A percentile compares a stretch with the other conserved stretches of the same genome.
Conservation (phyloP, 2,888 invertebrate species). For the Zaprionus obscuricornis region DNA sequence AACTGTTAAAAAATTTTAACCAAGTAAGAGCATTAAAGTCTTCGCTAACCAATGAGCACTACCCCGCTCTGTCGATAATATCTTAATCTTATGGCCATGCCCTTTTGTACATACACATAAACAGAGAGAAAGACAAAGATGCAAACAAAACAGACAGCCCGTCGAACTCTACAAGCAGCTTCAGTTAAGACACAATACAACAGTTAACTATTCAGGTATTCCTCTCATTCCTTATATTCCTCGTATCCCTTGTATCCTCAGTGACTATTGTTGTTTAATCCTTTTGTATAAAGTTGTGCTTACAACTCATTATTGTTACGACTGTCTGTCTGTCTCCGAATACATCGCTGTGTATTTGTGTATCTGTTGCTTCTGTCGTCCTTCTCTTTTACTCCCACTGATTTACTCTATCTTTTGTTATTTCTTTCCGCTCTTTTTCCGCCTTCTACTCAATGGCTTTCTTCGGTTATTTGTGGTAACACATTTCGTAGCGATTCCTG, state of each 20-base stretch:
- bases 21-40: slow-evolving; percentile 10
- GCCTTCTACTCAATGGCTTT: not conserved
- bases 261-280: slow-evolving; percentile 73
- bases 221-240: not conserved
- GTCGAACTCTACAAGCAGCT: not conserved
- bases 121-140: slow-evolving; percentile 3
- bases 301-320: slow-evolving; percentile 74
- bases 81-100: slow-evolving; percentile 61
- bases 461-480: slow-evolving; percentile 44
- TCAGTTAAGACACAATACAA: slow-evolving; percentile 11
- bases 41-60: not conserved
- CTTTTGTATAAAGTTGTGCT: slow-evolving; percentile 73
- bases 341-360: too few relatives aligned
- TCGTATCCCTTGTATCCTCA: too few relatives aligned
- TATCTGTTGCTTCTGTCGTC: slow-evolving; percentile 1
- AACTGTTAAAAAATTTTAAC: too few relatives aligned
- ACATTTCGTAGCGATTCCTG: slow-evolving; percentile 44
- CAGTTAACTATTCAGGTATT: slow-evolving; percentile 51
- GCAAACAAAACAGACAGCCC: slow-evolving; percentile 1
- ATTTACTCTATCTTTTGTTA: too few relatives aligned
- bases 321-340: slow-evolving; percentile 34
- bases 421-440: not conserved
- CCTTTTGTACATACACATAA: slow-evolving; percentile 10
- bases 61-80: slow-evolving; percentile 54
- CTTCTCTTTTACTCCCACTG: not conserved